Conservation (phyloP, 2,113 vertebrate species). For the Erythrolamprus reginae region DNA sequence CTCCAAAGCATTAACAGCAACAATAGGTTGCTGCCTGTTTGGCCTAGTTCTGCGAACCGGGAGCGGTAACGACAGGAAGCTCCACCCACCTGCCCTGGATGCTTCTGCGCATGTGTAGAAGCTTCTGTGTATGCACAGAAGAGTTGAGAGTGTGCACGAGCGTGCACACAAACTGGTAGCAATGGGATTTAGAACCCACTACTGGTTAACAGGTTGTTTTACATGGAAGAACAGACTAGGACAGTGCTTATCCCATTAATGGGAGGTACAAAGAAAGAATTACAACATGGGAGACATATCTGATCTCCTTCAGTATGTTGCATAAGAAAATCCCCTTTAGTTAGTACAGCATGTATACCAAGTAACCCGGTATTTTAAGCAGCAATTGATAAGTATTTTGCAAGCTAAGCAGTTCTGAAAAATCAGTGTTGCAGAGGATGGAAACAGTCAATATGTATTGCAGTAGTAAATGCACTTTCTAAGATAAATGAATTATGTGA, state of each 20-base stretch:
- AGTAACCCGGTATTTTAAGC: neutral
- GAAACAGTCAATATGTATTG: neutral
- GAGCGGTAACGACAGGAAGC: no score
- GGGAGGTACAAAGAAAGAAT: conserved; percentile 20
- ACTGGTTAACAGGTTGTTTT: conserved; percentile 41
- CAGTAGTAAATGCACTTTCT: neutral
- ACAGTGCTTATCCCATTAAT: conserved; percentile 19
- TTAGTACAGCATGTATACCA: neutral
- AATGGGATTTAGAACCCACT: no score
- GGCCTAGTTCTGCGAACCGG: no score
- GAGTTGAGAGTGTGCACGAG: no score
- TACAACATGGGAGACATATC: neutral
- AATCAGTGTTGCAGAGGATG: neutral
- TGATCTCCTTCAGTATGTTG: conserved; percentile 2
- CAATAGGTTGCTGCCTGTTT: no score
- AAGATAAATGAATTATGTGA: neutral
- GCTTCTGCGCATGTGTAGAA: no score
- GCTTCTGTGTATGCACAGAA: no score
- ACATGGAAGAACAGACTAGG: conserved; percentile 22
- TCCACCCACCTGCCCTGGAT: no score
- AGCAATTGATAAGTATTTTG: neutral
- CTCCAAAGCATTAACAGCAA: conserved; percentile 5
- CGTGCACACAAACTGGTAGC: no score
- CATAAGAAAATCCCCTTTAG: neutral
- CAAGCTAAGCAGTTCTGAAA: neutral